Percentiles rank a stretch among this genome's conserved stretches.
phyloP scores from a whole-genome alignment of 2,888 invertebrate species.

The Phyllotreta cruciferae region DNA sequence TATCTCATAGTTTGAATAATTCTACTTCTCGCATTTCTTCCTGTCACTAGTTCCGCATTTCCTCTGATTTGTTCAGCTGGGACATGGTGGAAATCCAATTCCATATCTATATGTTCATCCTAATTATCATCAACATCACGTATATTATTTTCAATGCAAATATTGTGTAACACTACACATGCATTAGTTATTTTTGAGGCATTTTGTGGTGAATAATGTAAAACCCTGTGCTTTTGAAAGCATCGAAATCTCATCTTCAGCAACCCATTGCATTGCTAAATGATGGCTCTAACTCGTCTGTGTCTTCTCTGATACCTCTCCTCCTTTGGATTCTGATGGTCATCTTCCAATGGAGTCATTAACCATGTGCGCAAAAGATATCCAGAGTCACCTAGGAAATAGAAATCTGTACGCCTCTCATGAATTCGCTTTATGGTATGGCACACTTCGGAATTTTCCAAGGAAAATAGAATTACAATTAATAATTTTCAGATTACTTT shows the following conservation, averaged over 20 bases:
- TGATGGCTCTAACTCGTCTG: constrained; percentile 25
- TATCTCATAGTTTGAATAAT: too few relatives aligned
- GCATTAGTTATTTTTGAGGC: constrained; percentile 31
- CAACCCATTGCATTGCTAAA: constrained; percentile 36
- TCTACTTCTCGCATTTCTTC: too few relatives aligned
- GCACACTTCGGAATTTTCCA: too few relatives aligned
- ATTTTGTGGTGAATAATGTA: constrained; percentile 32
- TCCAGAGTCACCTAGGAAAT: constrained; percentile 25
- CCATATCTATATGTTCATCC: too few relatives aligned
- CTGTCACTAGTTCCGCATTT: too few relatives aligned
- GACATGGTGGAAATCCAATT: too few relatives aligned
- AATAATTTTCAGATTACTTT: too few relatives aligned
- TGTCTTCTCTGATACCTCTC: constrained; percentile 24
- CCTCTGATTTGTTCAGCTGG: too few relatives aligned
- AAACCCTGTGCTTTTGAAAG: constrained; percentile 33
- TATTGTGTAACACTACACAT: constrained; percentile 35
- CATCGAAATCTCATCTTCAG: constrained; percentile 36
- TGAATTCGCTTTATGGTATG: too few relatives aligned
- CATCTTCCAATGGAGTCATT: constrained; percentile 23
- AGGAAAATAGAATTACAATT: too few relatives aligned
- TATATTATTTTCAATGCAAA: constrained; percentile 31
- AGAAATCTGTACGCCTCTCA: too few relatives aligned
- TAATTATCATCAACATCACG: background rate
- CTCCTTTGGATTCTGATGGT: constrained; percentile 16
- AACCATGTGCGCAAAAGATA: constrained; percentile 33